Conservation (phyloP, 2,888 invertebrate genomes). For the Acanthosepion lycidas region DNA sequence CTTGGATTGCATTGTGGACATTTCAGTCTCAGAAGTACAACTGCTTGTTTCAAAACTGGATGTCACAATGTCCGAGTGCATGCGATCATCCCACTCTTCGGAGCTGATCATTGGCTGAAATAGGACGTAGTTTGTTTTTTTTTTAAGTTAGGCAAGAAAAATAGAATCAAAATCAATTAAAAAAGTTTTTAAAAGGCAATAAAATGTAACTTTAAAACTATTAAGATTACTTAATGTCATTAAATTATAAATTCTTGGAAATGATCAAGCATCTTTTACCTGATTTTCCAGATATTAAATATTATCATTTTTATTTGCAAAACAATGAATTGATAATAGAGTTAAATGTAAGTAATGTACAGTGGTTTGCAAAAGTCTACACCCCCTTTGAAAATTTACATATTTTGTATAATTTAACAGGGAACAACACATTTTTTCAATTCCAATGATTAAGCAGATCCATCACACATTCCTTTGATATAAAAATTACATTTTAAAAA, state of each 20-base stretch:
- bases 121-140: neutral
- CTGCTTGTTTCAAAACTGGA: constrained; percentile 64
- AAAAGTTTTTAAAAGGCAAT: neutral
- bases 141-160: too few species aligned
- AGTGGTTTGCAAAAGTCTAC: too few species aligned
- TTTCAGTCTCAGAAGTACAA: constrained; percentile 68
- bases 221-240: neutral
- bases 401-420: too few species aligned
- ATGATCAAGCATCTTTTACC: too few species aligned
- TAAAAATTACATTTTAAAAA: too few species aligned
- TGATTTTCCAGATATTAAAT: too few species aligned
- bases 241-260: too few species aligned
- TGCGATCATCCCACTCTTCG: constrained; percentile 72
- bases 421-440: too few species aligned
- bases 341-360: too few species aligned
- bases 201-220: neutral
- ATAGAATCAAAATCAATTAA: neutral
- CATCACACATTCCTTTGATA: too few species aligned
- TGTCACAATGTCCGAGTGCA: constrained; percentile 69
- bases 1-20: constrained; percentile 59
- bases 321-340: neutral
- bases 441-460: too few species aligned
- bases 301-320: neutral
- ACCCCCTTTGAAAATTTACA: too few species aligned
- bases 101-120: constrained; percentile 59